phyloP scores from a whole-genome alignment of 2,113 vertebrate species.

The Channa argus region DNA sequence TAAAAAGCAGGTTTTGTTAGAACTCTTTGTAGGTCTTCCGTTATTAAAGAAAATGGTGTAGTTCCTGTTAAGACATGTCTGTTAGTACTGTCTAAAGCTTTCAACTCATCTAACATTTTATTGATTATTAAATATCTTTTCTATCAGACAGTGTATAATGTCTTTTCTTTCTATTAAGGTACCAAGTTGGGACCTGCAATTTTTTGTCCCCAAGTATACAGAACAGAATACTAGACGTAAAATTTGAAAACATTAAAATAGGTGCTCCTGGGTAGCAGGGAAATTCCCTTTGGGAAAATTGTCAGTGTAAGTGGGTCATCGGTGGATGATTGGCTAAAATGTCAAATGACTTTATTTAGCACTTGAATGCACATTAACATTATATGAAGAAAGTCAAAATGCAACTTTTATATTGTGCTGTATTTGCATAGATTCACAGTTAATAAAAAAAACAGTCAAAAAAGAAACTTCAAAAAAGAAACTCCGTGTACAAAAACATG shows the following conservation, averaged over 20 bases:
- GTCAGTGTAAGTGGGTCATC: not conserved
- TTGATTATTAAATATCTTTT: not conserved
- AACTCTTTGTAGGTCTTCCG: not conserved
- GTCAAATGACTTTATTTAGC: not conserved
- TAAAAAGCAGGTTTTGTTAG: not conserved
- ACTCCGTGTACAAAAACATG: not conserved
- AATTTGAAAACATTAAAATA: not conserved
- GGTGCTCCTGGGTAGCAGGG: not conserved
- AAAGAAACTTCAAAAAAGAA: not conserved
- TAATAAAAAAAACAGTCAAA: no score
- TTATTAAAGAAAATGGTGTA: not conserved
- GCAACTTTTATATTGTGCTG: not conserved
- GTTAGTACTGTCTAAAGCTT: not conserved
- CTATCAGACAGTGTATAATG: no score
- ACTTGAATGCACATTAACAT: not conserved
- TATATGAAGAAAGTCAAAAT: not conserved
- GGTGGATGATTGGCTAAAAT: not conserved
- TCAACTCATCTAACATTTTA: not conserved
- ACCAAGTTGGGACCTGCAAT: no score
- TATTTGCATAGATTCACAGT: no score
- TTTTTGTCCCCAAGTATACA: not conserved
- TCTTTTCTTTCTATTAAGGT: no score
- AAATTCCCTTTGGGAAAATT: constrained; percentile 38
- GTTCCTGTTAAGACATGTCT: not conserved
- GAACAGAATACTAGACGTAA: not conserved